A percentile compares a stretch with the other conserved stretches of the same genome.
Conservation (phyloP, 2,888 invertebrate species). For the Lydus trimaculatus region DNA sequence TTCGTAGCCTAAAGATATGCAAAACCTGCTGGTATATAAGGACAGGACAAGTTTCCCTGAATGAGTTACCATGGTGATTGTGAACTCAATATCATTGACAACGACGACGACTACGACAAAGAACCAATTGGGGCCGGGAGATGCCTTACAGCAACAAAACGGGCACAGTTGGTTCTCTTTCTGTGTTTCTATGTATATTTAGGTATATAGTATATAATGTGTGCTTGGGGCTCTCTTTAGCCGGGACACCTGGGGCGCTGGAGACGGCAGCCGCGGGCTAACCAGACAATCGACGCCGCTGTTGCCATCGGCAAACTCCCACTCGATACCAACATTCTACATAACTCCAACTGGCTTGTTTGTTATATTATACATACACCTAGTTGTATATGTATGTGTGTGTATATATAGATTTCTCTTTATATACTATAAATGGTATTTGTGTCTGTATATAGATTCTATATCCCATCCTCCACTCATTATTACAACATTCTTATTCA, state of each 20-base stretch:
- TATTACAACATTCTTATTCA: constrained; percentile 44
- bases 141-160: constrained; percentile 32
- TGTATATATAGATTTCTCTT: constrained; percentile 33
- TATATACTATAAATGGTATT: constrained; percentile 4
- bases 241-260: constrained; percentile 50
- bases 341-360: constrained; percentile 20
- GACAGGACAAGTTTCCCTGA: constrained; percentile 39
- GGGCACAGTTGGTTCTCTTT: constrained; percentile 37
- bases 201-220: constrained; percentile 27
- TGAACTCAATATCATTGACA: constrained; percentile 53
- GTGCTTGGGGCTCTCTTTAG: constrained; percentile 40
- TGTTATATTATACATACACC: background rate
- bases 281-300: constrained; percentile 51
- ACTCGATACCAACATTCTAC: constrained; percentile 4
- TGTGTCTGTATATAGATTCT: constrained; percentile 35
- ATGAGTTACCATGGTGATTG: constrained; percentile 53
- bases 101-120: constrained; percentile 46
- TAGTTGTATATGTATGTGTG: constrained; percentile 10
- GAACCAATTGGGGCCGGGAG: constrained; percentile 49
- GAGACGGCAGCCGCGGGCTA: constrained; percentile 44
- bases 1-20: constrained; percentile 19
- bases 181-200: background rate
- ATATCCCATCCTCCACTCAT: constrained; percentile 39
- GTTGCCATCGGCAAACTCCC: constrained; percentile 12
- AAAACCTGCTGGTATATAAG: constrained; percentile 32